Conservation (phyloP, 2,113 vertebrate species). For the Hippocampus mohnikei region DNA sequence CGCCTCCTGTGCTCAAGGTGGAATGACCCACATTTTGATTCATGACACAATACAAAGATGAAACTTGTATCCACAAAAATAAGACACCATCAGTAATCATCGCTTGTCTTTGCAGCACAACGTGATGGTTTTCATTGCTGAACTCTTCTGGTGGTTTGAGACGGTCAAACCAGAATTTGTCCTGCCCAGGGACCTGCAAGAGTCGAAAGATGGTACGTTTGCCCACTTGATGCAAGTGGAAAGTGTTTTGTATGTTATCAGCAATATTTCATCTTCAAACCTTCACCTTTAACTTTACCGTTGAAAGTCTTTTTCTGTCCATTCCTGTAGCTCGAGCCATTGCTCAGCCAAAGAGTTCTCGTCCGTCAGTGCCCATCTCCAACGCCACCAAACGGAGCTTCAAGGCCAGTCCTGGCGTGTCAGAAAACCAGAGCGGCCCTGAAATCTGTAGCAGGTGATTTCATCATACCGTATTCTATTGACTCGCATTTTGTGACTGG, state of each 20-base stretch:
- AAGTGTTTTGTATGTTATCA: not conserved
- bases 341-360: constrained; percentile 81
- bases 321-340: constrained; percentile 75
- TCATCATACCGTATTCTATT: constrained; percentile 71
- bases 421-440: constrained; percentile 64
- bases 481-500: too few species aligned
- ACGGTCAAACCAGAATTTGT: constrained; percentile 93
- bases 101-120: constrained; percentile 51
- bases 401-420: constrained; percentile 73
- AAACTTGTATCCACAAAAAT: not conserved
- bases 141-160: constrained; percentile 99
- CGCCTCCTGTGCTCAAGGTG: constrained; percentile 92
- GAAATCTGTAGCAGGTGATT: constrained; percentile 83
- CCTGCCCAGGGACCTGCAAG: constrained; percentile 87
- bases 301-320: not conserved
- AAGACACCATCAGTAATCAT: not conserved
- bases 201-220: constrained; percentile 81
- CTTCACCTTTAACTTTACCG: not conserved
- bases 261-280: not conserved
- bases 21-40: not conserved
- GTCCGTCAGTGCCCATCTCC: constrained; percentile 86
- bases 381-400: constrained; percentile 94
- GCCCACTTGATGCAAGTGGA: not conserved
- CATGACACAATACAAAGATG: not conserved
- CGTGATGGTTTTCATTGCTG: constrained; percentile 88